Conservation (phyloP, 2,888 invertebrate species). For the Melanostoma mellinum region DNA sequence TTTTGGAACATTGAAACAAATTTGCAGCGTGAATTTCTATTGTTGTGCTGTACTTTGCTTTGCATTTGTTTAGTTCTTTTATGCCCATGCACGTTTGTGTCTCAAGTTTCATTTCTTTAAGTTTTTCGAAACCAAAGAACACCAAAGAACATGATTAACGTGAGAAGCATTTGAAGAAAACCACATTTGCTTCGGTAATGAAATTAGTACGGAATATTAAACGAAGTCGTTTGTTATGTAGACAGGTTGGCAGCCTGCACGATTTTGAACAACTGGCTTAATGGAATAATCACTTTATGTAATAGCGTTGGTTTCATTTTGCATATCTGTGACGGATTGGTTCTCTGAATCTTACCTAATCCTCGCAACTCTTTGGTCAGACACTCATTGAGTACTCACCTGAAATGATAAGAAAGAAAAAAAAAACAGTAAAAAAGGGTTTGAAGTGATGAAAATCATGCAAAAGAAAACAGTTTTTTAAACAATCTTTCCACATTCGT, state of each 20-base stretch:
- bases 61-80: constrained; percentile 2
- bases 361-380: neutral
- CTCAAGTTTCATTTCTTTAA: constrained; percentile 49
- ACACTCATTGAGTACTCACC: constrained; percentile 33
- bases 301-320: constrained; percentile 15
- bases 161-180: constrained; percentile 40
- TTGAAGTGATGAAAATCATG: neutral
- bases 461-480: neutral
- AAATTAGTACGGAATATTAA: constrained; percentile 34
- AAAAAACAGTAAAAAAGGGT: constrained; percentile 7
- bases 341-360: constrained; percentile 25
- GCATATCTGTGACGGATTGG: neutral
- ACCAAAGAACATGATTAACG: constrained; percentile 33
- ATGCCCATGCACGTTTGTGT: constrained; percentile 10
- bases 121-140: constrained; percentile 16
- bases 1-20: constrained; percentile 45
- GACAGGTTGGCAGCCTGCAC: constrained; percentile 42
- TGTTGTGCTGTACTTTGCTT: constrained; percentile 21
- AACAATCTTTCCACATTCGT: no score
- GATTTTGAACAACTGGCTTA: constrained; percentile 31
- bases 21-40: constrained; percentile 54
- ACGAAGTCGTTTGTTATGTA: constrained; percentile 24
- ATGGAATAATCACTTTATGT: constrained; percentile 1
- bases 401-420: constrained; percentile 37
- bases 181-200: constrained; percentile 6